phyloP scores from a whole-genome alignment of 2,797 vertebrate species.

The Myotis pilosus region DNA sequence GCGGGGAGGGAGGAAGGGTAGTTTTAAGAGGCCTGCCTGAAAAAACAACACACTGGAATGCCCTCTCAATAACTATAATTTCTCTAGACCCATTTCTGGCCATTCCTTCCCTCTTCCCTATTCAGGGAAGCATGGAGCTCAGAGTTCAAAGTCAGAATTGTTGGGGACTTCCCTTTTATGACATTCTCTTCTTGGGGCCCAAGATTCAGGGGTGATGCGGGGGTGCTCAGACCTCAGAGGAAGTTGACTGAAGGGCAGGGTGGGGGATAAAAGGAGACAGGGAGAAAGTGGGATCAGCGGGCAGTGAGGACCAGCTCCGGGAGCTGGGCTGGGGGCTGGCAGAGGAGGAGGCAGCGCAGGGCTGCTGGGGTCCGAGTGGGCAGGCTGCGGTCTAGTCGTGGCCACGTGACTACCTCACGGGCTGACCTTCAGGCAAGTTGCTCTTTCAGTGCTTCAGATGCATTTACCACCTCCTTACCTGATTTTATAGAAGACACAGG shows the following conservation, averaged over 20 bases:
- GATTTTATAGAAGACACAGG: not conserved
- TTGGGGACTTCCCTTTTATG: not conserved
- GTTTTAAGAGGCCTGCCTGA: not conserved
- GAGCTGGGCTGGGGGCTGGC: not conserved
- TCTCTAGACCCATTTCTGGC: not conserved
- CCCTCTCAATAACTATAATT: not conserved
- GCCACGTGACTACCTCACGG: not conserved
- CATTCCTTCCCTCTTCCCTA: not conserved
- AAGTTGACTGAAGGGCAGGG: not conserved
- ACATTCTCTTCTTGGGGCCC: not conserved
- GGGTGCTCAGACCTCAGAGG: not conserved
- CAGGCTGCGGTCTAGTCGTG: not conserved
- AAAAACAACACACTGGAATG: not conserved
- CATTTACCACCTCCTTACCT: not conserved
- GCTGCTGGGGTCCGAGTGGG: not conserved
- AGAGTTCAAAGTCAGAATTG: not conserved
- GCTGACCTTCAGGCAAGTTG: not conserved
- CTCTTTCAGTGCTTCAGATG: not conserved
- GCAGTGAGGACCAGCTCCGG: not conserved
- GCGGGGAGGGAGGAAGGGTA: not conserved
- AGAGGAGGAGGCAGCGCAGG: not conserved
- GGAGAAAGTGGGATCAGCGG: not conserved
- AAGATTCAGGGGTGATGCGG: not conserved
- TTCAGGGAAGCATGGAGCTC: not conserved
- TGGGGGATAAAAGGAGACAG: not conserved